Evolutionary conservation across 2,113 vertebrate genomes (phyloP), one percentile per base, ranked within the genome.

Genomic region (Zosterops lateralis): DNA sequence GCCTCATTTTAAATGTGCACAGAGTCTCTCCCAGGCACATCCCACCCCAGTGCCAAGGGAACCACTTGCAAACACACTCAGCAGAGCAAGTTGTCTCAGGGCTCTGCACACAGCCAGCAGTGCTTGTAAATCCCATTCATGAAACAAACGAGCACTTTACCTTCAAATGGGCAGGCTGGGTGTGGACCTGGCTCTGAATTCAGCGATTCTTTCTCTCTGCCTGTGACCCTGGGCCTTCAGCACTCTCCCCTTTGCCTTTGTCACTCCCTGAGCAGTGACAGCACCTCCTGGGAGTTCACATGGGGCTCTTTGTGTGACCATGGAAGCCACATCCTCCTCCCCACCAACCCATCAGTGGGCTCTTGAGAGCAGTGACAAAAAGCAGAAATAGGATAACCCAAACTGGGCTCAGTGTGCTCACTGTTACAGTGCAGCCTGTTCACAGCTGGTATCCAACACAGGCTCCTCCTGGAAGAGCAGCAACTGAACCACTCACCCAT

Each of bases 231-330:
- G 42, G 14, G 44, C 54, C 40, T 75, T 64, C 66, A 60, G 44
- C 44, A 2, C 26, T 31, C 31, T 34, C 56, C 31, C 11, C 13
- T 72, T 29, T 12, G 9, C 58, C 26, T 47, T 34, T 34, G 34
- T 34, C 45, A 3, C 6, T 6, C 29, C 29, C 22, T 2, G 4
- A 1, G 2, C 65, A 38, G 57, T 1, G 48, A 14, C 14, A 45
- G 62, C 70, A 32, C 11, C 45, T n/a, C 56, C 19, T 54, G n/a
- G 60, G 34, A 67, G 28, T 3, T 9, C n/a, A 26, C 40, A 11
- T 0, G 1, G 36, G 34, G 61, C 48, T 40, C 70, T 68, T 36
- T n/a, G 42, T 45, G 21, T 0, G 6, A 7, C 56, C 38, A 1
- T 29, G 20, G 61, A 24, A 81, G 38, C 11, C 56, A 51, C 7